Percentiles rank a stretch among this genome's conserved stretches.
phyloP scores from a whole-genome alignment of 2,888 invertebrate species.

The Icerya purchasi region DNA sequence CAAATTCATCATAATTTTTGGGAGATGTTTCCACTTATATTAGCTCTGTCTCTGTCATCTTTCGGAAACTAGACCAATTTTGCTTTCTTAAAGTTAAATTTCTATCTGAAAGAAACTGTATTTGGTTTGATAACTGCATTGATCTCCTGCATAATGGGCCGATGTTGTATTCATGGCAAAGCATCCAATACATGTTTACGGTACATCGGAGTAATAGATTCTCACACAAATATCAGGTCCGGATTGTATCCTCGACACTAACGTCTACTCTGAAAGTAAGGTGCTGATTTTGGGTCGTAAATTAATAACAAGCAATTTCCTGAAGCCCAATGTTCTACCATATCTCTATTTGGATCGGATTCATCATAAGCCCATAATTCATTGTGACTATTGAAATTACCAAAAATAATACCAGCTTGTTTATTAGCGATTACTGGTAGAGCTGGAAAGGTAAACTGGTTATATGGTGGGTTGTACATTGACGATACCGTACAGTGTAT shows the following conservation, averaged over 20 bases:
- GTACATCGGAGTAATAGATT: not conserved
- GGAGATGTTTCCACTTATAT: not conserved
- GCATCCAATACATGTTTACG: not conserved
- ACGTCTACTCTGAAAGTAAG: not conserved
- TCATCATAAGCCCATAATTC: not conserved
- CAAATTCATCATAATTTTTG: not conserved
- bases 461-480: not conserved
- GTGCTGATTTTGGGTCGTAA: not conserved
- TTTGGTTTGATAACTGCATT: not conserved
- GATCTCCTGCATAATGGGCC: not conserved
- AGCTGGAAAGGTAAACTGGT: not conserved
- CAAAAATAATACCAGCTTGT: not conserved
- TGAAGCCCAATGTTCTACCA: not conserved
- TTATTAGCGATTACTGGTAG: not conserved
- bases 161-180: not conserved
- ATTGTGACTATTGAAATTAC: not conserved
- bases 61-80: not conserved
- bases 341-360: not conserved
- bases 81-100: not conserved
- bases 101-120: not conserved
- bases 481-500: not conserved
- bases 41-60: not conserved
- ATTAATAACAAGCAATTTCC: not conserved
- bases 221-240: not conserved
- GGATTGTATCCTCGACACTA: not conserved